A percentile compares a stretch with the other conserved stretches of the same genome.
These are phyloP conservation scores for Camponotus floridanus DNA, from an alignment of 1,140 invertebrate species.

Conservation along the genomic window DNA sequence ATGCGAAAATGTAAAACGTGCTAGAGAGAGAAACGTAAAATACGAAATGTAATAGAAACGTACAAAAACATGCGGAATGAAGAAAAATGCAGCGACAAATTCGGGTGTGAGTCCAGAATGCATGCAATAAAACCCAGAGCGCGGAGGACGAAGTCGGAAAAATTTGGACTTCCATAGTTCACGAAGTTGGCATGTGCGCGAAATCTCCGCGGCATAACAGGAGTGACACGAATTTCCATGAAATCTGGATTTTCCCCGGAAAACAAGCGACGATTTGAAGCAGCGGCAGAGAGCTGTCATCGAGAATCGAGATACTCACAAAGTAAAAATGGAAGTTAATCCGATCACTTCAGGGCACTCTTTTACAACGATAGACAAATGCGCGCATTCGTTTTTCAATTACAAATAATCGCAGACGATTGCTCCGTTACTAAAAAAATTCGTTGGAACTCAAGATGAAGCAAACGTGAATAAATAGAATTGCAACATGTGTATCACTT, in stretches of 20 bases:
- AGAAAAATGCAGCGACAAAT: constrained; percentile 41
- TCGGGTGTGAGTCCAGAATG: constrained; percentile 6
- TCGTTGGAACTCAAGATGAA: constrained; percentile 14
- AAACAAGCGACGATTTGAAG: constrained; percentile 52
- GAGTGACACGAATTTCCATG: constrained; percentile 50
- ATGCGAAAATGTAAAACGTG: constrained; percentile 5
- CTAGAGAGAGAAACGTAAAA: not conserved
- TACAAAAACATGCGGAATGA: constrained; percentile 32
- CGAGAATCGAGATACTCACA: constrained; percentile 35
- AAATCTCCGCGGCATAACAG: constrained; percentile 42
- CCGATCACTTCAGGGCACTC: constrained; percentile 26
- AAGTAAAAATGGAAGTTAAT: constrained; percentile 48
- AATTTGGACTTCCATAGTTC: constrained; percentile 51
- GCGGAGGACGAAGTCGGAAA: constrained; percentile 38
- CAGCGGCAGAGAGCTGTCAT: constrained; percentile 45
- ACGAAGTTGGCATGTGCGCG: constrained; percentile 45
- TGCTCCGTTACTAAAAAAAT: constrained; percentile 36
- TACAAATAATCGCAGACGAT: constrained; percentile 31
- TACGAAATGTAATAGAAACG: constrained; percentile 4
- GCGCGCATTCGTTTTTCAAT: constrained; percentile 34
- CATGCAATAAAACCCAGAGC: constrained; percentile 26
- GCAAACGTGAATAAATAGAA: constrained; percentile 29
- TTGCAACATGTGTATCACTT: not conserved
- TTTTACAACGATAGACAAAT: constrained; percentile 35
- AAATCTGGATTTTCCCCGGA: constrained; percentile 51